Percentiles rank a stretch among this genome's conserved stretches.
These are phyloP conservation scores for Empidonax alnorum DNA, from an alignment of 2,113 vertebrate genomes.

Conservation along the genomic window DNA sequence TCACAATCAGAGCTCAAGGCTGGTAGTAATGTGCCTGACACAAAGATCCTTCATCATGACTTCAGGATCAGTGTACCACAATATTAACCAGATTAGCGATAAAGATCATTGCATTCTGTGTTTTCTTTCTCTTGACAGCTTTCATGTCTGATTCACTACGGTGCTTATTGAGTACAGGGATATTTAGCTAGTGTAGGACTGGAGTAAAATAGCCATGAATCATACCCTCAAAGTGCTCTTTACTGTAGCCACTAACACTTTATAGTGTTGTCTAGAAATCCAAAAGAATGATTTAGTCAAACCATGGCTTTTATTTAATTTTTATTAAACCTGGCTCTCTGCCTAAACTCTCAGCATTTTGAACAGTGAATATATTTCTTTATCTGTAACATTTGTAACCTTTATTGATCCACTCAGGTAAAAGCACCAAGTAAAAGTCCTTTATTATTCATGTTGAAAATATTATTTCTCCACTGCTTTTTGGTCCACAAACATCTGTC, in stretches of 20 bases:
- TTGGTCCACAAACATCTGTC: slow-evolving; percentile 28
- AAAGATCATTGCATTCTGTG: neutral
- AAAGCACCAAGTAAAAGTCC: slow-evolving; percentile 55
- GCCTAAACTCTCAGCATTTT: slow-evolving; percentile 56
- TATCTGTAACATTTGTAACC: slow-evolving; percentile 62
- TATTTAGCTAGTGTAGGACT: slow-evolving; percentile 12
- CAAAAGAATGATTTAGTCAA: slow-evolving; percentile 38
- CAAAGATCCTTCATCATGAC: rapidly evolving
- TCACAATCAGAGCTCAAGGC: neutral
- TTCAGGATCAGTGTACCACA: neutral
- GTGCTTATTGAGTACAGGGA: slow-evolving; percentile 2
- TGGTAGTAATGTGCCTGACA: neutral
- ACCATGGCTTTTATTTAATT: slow-evolving; percentile 39
- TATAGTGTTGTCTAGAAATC: slow-evolving; percentile 43
- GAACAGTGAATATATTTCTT: slow-evolving; percentile 59
- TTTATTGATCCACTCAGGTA: slow-evolving; percentile 60
- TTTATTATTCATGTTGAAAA: slow-evolving; percentile 61
- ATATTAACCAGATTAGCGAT: neutral
- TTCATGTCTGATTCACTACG: neutral
- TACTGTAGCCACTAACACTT: slow-evolving; percentile 17
- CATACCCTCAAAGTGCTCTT: neutral
- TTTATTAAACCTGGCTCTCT: slow-evolving; percentile 58
- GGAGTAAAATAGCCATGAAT: slow-evolving; percentile 20
- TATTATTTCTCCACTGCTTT: slow-evolving; percentile 46
- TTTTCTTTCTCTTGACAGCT: slow-evolving; percentile 27